Base-by-base conservation (phyloP, 2,113 vertebrate species). In the Eolophus roseicapilla region DNA sequence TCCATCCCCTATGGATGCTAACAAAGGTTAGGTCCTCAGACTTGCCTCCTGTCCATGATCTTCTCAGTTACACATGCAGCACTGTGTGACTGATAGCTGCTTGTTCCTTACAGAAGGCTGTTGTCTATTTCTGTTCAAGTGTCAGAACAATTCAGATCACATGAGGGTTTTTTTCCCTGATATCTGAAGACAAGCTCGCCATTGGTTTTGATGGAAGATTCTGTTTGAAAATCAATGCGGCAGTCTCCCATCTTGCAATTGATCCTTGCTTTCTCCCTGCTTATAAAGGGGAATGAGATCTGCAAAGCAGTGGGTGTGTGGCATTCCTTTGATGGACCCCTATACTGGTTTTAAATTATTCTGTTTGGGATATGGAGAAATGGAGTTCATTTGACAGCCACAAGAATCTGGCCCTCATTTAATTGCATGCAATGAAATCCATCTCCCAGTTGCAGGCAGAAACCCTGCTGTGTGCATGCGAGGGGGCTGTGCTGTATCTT, bases 171-270 rank as follows among this genome's bases (percentile, higher is more conserved):
- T 52, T 70, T 81, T 60, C 13, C 67, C n/a, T 44, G 28, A 2
- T 33, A n/a, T 91, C 76, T 77, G 75, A 86, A 82, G 62, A 76
- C 27, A 67, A 82, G 59, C 64, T 92, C 23, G 12, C 92, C 65
- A 43, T 53, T 84, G 92, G 83, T 96, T 93, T 97, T 96, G 70
- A 88, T 93, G 92, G 90, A 70, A 60, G 88, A 94, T 94, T 96
- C 93, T 82, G 75, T 93, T 92, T 95, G 93, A 95, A 97, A 97
- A 94, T 94, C 80, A 88, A 62, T 92, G 74, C 62, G 41, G 77
- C 60, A 76, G 28, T 75, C 74, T 96, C 86, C 90, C 25, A 16
- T 88, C 65, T 88, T 91, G 79, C 90, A 82, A 87, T 17, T 94
- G 91, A 95, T 95, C 82, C 71, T 65, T 2, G 6, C 76, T 75